Evolutionary conservation across 2,797 vertebrate genomes (phyloP), one percentile per base, ranked within the genome.

Genomic region (Molossus alvarezi): DNA sequence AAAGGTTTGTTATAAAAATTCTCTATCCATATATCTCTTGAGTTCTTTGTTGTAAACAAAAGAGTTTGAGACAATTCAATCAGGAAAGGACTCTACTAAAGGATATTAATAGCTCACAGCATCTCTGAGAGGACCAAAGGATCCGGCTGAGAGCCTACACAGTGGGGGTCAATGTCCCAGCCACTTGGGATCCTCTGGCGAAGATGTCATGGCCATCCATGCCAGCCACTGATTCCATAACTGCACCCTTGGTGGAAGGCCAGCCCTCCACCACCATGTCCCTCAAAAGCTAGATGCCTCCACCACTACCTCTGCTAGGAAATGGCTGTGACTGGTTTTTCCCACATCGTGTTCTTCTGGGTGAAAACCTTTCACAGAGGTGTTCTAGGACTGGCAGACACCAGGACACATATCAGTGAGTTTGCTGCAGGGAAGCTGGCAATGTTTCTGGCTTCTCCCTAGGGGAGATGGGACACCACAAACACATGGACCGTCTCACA

Each of bases 1-100:
- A 92, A 91, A 93, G 2, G 21, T 6, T 69, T 45, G 23, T 77
- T 92, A 79, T 58, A 17, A 71, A 65, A 83, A 27, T 41, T 37
- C 29, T 67, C 23, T 33, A 60, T 83, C 20, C 12, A 21, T 73
- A 33, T 82, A 80, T 71, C 41, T 67, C 18, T 20, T 20, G 45
- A 57, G 9, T 73, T 89, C 80, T 88, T 90, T 82, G 57, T 15
- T 84, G 48, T 58, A 77, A 81, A 82, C 51, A 90, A 64, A 75
- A 67, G 62, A 82, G 25, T 45, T 27, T 57, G 45, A 64, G 72
- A 76, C 14, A 91, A 65, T 65, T 94, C 60, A 55, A 21, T 79
- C 29, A 71, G 80, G 76, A 95, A 94, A 85, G 27, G 21, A 65
- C 20, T 37, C 15, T 83, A 18, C 64, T 45, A 86, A 45, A 90